A percentile compares a stretch with the other conserved stretches of the same genome.
Conservation (phyloP, 2,888 invertebrate genomes). For the Pyrocoelia pectoralis region DNA sequence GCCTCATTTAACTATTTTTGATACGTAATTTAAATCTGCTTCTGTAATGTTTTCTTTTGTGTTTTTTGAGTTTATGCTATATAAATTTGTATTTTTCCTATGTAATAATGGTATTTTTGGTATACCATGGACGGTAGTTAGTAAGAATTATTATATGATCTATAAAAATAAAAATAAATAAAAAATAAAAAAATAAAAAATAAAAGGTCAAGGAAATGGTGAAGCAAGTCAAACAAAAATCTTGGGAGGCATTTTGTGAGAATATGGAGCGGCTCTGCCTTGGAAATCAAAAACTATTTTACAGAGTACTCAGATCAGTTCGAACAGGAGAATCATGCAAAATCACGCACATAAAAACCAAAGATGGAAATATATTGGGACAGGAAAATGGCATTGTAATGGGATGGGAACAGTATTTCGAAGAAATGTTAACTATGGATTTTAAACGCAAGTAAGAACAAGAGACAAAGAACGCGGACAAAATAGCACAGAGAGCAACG, state of each 20-base stretch:
- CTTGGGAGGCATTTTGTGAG: not conserved
- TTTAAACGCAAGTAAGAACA: not conserved
- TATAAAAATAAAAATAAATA: too few species aligned
- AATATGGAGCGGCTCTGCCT: not conserved
- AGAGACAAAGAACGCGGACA: not conserved
- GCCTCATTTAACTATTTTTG: too few species aligned
- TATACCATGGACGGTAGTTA: too few species aligned
- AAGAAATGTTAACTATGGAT: not conserved
- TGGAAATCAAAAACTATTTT: constrained; percentile 6
- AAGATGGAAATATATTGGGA: not conserved
- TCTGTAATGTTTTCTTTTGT: too few species aligned
- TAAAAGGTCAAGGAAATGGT: not conserved
- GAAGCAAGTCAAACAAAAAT: not conserved
- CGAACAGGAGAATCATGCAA: not conserved
- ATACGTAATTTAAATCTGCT: too few species aligned
- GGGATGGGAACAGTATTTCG: not conserved
- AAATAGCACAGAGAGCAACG: not conserved
- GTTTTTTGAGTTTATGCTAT: too few species aligned
- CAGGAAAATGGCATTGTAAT: not conserved
- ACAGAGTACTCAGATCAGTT: not conserved
- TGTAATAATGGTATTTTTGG: too few species aligned
- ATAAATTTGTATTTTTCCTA: too few species aligned
- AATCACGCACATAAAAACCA: not conserved
- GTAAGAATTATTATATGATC: too few species aligned
- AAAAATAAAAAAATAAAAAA: too few species aligned